Evolutionary conservation across 2,888 invertebrate species (phyloP), one percentile per base, ranked within the genome.

Genomic region (Spisula solida): DNA sequence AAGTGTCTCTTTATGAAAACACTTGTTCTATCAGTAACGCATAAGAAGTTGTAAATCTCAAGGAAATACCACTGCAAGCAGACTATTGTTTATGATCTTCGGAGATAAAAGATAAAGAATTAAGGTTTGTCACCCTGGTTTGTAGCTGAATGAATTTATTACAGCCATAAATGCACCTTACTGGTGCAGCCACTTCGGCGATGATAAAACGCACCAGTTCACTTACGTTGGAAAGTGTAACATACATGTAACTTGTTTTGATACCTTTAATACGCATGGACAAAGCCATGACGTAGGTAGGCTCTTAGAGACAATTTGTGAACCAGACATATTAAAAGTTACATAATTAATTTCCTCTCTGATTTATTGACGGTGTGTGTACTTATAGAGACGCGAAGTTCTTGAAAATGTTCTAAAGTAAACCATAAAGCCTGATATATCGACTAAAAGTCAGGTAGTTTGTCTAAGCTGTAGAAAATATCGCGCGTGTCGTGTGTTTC

Each of bases 101-200:
- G 0, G 60, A n/a, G 60, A 66, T 66, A 66, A 66, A 66, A 6
- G 6, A 12, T 12, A 1, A 10, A 6, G n/a, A n/a, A 66, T 66
- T 66, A 66, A 25, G 60, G n/a, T 10, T 66, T 66, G 60, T 66
- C 60, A 25, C 12, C 25, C 20, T 20, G 25, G 8, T 25, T 66
- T 66, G 60, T 66, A 25, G 25, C n/a, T 66, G 60, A 66, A 25
- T 66, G 60, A 66, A 66, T 66, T 66, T 66, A 66, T 66, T n/a
- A 25, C 25, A 66, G 25, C 25, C 51, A 51, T 51, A 51, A 51
- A 51, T 51, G 51, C 51, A 12, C 51, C 0, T 0, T 56, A 66
- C 60, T 12, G 60, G 60, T 66, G 60, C 60, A 66, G n/a, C 25
- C 25, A 66, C 25, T 25, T 25, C 25, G 60, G 2, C n/a, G 25